phyloP scores from a whole-genome alignment of 2,797 vertebrate genomes.

The Petrocephalus sullivani region DNA sequence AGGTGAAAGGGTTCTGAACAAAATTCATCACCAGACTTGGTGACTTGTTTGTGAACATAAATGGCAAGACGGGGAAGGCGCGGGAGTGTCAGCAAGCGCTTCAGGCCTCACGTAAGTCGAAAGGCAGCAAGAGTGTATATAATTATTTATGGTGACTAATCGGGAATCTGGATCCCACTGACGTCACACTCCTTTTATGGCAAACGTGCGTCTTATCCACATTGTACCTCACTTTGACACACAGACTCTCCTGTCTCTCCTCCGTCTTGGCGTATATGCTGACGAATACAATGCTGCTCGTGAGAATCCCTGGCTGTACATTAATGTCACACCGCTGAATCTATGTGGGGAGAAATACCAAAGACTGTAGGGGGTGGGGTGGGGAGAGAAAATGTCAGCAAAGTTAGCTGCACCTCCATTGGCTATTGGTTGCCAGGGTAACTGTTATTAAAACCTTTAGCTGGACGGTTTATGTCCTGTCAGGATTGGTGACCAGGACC shows the following conservation, averaged over 20 bases:
- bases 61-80: too few species aligned
- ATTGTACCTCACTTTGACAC: not conserved
- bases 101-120: not conserved
- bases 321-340: not conserved
- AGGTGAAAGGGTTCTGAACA: not conserved
- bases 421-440: constrained; percentile 16
- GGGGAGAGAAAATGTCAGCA: not conserved
- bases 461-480: not conserved
- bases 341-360: not conserved
- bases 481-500: not conserved
- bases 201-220: not conserved
- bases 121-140: not conserved
- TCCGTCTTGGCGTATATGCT: not conserved
- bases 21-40: not conserved
- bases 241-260: not conserved
- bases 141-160: not conserved
- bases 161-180: not conserved
- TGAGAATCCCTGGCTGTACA: not conserved
- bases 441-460: constrained; percentile 1
- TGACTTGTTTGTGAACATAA: too few species aligned
- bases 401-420: not conserved
- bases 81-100: not conserved
- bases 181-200: not conserved
- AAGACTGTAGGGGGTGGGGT: not conserved
- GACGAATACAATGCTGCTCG: not conserved